A percentile compares a stretch with the other conserved stretches of the same genome.
Conservation (phyloP, 2,797 vertebrate genomes). For the Menidia menidia region DNA sequence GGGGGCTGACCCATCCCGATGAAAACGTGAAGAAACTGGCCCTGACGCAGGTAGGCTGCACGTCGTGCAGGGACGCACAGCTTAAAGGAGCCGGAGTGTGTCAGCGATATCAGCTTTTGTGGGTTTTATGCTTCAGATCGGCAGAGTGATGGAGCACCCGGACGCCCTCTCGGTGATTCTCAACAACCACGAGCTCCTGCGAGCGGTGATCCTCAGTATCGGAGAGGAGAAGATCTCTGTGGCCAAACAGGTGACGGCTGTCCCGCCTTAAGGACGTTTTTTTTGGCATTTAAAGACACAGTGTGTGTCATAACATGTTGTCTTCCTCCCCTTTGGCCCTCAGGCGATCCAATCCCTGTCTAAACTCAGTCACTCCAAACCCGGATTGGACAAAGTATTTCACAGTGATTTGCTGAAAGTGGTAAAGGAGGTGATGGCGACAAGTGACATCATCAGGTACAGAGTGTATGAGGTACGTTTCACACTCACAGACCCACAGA, state of each 20-base stretch:
- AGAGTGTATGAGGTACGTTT: constrained; percentile 92
- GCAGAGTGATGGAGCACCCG: constrained; percentile 86
- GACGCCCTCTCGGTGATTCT: constrained; percentile 86
- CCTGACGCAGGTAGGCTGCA: constrained; percentile 88
- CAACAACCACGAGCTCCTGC: constrained; percentile 84
- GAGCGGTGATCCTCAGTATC: constrained; percentile 87
- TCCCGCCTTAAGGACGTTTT: neutral
- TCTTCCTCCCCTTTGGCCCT: neutral
- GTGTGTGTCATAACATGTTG: neutral
- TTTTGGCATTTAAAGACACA: neutral
- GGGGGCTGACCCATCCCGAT: constrained; percentile 87
- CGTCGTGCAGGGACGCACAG: neutral
- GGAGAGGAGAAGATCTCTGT: constrained; percentile 89
- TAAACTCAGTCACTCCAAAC: constrained; percentile 85
- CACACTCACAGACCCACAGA: too few relatives aligned
- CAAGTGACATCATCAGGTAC: constrained; percentile 90
- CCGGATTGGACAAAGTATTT: constrained; percentile 90
- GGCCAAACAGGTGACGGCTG: constrained; percentile 87
- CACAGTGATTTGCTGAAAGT: constrained; percentile 85
- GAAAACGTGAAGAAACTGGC: constrained; percentile 90
- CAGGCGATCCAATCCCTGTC: constrained; percentile 90
- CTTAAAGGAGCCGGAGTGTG: neutral
- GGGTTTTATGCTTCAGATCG: constrained; percentile 82
- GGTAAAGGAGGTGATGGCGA: constrained; percentile 90
- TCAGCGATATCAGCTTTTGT: neutral